A percentile compares a stretch with the other conserved stretches of the same genome.
phyloP scores from a whole-genome alignment of 2,888 invertebrate species.

The Mythimna vitellina region DNA sequence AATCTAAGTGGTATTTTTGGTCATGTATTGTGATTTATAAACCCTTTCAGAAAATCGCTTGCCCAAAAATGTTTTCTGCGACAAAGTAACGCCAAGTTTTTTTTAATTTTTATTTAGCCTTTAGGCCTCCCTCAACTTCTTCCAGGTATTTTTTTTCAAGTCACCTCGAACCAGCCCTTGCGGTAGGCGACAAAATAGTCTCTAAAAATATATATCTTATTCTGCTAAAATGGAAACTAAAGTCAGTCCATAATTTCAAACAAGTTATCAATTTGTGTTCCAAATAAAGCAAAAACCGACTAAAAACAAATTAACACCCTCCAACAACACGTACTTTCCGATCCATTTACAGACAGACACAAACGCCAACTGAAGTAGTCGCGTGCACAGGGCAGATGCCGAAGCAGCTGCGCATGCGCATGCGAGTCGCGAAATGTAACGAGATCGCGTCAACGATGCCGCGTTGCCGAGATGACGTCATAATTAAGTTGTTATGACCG shows the following conservation, averaged over 20 bases:
- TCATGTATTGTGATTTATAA: no score
- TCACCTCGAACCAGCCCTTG: no score
- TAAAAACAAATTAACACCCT: slow-evolving; percentile 31
- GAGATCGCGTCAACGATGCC: slow-evolving; percentile 59
- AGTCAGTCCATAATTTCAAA: no score
- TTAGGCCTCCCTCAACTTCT: no score
- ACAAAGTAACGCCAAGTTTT: no score
- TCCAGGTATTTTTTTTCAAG: no score
- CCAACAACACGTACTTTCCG: slow-evolving; percentile 39
- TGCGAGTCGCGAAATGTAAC: slow-evolving; percentile 64
- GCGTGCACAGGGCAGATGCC: slow-evolving; percentile 73
- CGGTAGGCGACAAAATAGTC: no score
- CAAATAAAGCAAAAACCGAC: slow-evolving; percentile 21
- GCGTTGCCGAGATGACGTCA: slow-evolving; percentile 59
- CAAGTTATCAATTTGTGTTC: neutral
- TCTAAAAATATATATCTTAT: no score
- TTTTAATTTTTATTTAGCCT: no score
- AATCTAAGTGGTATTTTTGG: neutral
- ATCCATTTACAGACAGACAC: slow-evolving; percentile 39
- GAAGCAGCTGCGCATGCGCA: slow-evolving; percentile 72
- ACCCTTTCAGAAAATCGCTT: no score
- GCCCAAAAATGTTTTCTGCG: no score
- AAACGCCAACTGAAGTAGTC: slow-evolving; percentile 50
- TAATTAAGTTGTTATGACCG: slow-evolving; percentile 62
- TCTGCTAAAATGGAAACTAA: no score